Percentiles rank a stretch among this genome's conserved stretches.
Evolutionary conservation across 2,888 invertebrate genomes (phyloP).

Genomic region (Gryllus longicercus): DNA sequence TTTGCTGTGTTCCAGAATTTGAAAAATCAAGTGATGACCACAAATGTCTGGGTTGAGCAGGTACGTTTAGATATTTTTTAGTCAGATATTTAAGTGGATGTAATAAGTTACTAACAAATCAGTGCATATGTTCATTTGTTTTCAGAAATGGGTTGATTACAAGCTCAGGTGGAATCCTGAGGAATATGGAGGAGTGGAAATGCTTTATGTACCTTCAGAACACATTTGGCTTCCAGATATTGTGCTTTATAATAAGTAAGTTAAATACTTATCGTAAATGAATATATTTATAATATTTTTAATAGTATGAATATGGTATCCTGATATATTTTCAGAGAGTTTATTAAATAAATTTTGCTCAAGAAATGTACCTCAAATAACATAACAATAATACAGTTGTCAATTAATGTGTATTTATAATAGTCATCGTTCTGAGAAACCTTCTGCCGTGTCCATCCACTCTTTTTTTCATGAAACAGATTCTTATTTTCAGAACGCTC

Average conservation of each 20-base stretch:
- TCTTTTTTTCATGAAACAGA: too few species aligned
- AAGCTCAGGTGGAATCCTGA: conserved; percentile 85
- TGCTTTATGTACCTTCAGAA: conserved; percentile 90
- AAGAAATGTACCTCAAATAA: too few species aligned
- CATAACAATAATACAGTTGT: too few species aligned
- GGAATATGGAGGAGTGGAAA: conserved; percentile 86
- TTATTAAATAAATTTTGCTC: too few species aligned
- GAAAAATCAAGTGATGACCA: conserved; percentile 92
- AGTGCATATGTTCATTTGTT: background rate
- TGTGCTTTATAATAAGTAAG: conserved; percentile 61
- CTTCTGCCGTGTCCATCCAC: too few species aligned
- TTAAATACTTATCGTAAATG: background rate
- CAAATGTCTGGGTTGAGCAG: conserved; percentile 91
- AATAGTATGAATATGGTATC: too few species aligned
- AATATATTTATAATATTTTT: too few species aligned
- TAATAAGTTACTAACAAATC: background rate
- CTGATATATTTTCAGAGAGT: too few species aligned
- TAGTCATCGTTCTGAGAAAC: too few species aligned
- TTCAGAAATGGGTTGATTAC: conserved; percentile 87
- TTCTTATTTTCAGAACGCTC: too few species aligned
- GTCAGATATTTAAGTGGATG: background rate
- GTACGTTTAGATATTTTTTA: conserved; percentile 49
- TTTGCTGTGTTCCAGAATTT: conserved; percentile 55
- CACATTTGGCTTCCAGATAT: conserved; percentile 97
- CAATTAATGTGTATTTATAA: too few species aligned